phyloP scores from a whole-genome alignment of 2,888 invertebrate genomes.

The Pollenia angustigena region DNA sequence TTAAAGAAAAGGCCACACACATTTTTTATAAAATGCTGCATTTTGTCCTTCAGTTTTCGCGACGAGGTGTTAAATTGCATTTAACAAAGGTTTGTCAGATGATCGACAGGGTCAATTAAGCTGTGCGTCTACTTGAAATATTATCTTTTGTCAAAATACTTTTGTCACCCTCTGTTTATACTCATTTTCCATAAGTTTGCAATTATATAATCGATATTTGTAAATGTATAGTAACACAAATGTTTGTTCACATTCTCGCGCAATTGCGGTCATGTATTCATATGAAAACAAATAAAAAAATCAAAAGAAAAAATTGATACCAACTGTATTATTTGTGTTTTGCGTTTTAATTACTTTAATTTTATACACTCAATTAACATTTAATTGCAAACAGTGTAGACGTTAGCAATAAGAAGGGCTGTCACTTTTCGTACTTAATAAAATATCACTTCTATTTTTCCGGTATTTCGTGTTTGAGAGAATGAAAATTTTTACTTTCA shows the following conservation, averaged over 20 bases:
- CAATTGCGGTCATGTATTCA: not conserved
- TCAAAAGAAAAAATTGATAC: not conserved
- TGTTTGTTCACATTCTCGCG: not conserved
- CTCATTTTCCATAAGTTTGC: not conserved
- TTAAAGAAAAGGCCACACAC: no score
- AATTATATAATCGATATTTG: constrained; percentile 47
- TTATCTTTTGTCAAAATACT: not conserved
- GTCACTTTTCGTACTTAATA: not conserved
- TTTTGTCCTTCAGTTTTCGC: no score
- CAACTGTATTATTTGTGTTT: not conserved
- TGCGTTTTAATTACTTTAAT: constrained; percentile 9
- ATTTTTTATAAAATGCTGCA: no score
- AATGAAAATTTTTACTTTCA: constrained; percentile 6
- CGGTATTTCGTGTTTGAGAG: not conserved
- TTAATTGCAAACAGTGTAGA: not conserved
- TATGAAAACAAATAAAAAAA: not conserved
- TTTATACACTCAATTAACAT: not conserved
- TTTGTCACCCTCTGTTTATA: not conserved
- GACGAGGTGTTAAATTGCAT: no score
- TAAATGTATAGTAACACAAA: constrained; percentile 8
- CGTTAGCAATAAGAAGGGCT: not conserved
- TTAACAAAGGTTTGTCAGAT: no score
- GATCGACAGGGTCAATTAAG: no score
- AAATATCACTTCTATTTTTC: not conserved
- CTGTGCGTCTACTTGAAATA: no score